Evolutionary conservation across 2,113 vertebrate species (phyloP).

Genomic region (Emydocephalus ijimae): DNA sequence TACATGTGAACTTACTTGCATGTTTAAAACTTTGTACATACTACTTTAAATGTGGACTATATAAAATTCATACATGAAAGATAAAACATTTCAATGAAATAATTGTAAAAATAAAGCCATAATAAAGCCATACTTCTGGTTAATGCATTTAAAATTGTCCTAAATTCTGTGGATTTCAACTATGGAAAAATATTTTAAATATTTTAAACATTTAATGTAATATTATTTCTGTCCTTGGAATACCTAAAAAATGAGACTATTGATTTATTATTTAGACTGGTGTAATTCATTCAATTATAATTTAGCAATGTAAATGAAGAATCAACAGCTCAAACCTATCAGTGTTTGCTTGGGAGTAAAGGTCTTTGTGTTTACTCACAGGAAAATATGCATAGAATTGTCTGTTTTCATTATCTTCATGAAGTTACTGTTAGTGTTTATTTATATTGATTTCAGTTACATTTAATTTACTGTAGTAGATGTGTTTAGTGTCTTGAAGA

Average conservation of each 20-base stretch:
- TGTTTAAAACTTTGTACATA: neutral
- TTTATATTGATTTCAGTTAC: neutral
- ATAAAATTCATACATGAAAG: neutral
- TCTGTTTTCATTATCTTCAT: neutral
- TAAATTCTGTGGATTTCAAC: neutral
- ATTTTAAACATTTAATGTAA: neutral
- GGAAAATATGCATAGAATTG: neutral
- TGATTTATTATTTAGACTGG: neutral
- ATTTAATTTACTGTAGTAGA: neutral
- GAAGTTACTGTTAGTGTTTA: neutral
- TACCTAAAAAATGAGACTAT: neutral
- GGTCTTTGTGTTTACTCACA: neutral
- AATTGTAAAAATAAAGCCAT: neutral
- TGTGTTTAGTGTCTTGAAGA: constrained; percentile 6
- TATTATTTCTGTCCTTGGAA: neutral
- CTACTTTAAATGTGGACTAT: neutral
- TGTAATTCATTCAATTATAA: neutral
- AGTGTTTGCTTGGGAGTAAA: neutral
- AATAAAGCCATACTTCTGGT: neutral
- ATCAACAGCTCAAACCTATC: too few relatives aligned
- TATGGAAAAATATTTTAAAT: neutral
- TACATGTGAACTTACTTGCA: neutral
- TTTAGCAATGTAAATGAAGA: neutral
- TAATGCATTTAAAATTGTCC: neutral
- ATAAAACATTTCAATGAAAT: neutral